These are phyloP conservation scores for Melieria omissa DNA, from an alignment of 2,888 invertebrate genomes.

Conservation along the genomic window DNA sequence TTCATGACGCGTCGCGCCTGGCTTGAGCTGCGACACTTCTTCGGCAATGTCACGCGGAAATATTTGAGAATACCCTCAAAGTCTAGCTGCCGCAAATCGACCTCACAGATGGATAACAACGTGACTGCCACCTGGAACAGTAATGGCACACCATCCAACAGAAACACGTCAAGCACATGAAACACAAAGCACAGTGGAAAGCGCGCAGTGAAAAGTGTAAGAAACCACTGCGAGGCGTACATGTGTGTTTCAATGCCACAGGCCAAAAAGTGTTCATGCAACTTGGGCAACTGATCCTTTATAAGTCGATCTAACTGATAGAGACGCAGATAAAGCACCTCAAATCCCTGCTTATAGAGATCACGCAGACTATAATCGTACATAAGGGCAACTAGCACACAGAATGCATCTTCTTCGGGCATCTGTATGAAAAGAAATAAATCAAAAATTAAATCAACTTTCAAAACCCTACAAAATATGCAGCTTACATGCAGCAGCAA, in stretches of 20 bases:
- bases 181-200: slow-evolving; percentile 97
- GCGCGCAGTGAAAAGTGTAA: slow-evolving; percentile 98
- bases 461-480: neutral
- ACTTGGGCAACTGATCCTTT: slow-evolving; percentile 84
- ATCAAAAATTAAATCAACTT: neutral
- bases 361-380: slow-evolving; percentile 94
- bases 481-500: slow-evolving; percentile 89
- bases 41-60: slow-evolving; percentile 96
- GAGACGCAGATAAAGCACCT: slow-evolving; percentile 92
- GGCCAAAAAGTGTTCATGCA: slow-evolving; percentile 84
- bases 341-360: slow-evolving; percentile 96
- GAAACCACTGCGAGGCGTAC: slow-evolving; percentile 99
- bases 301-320: slow-evolving; percentile 93
- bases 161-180: slow-evolving; percentile 95
- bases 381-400: slow-evolving; percentile 96
- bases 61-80: slow-evolving; percentile 98
- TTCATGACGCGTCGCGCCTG: slow-evolving; percentile 89
- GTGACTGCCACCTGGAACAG: slow-evolving; percentile 97
- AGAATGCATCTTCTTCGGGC: slow-evolving; percentile 99
- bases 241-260: slow-evolving; percentile 95
- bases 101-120: slow-evolving; percentile 88
- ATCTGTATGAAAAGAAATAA: slow-evolving; percentile 74
- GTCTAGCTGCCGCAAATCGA: slow-evolving; percentile 90
- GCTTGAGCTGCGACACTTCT: slow-evolving; percentile 93
- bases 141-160: slow-evolving; percentile 93